Percentiles rank a stretch among this genome's conserved stretches.
These are phyloP conservation scores for Sphaerophoria taeniata DNA, from an alignment of 2,888 invertebrate genomes.

Conservation along the genomic window DNA sequence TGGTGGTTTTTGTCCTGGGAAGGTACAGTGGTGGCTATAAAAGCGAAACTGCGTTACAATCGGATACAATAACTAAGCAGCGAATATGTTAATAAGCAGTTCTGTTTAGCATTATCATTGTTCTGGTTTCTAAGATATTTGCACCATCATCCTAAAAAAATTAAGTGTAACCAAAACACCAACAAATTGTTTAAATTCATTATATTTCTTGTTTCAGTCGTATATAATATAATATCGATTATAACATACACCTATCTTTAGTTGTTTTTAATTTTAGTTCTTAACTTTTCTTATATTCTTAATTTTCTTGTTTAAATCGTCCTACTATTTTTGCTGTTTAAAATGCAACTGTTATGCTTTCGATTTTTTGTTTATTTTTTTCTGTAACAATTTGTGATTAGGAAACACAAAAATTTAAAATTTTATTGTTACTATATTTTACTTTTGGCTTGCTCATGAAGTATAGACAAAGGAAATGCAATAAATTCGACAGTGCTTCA, in stretches of 20 bases:
- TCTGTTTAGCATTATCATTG: too few species aligned
- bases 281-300: conserved; percentile 37
- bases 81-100: too few species aligned
- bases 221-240: conserved; percentile 72
- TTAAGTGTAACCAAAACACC: too few species aligned
- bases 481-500: conserved; percentile 59
- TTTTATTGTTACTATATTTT: neutral
- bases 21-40: too few species aligned
- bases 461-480: conserved; percentile 24
- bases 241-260: conserved; percentile 63
- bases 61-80: too few species aligned
- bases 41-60: too few species aligned
- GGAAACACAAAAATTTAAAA: conserved; percentile 30
- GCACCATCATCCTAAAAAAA: too few species aligned
- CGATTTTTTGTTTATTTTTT: conserved; percentile 22
- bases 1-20: too few species aligned
- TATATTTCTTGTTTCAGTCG: conserved; percentile 74
- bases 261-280: conserved; percentile 1
- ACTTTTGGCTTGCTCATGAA: neutral
- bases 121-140: too few species aligned
- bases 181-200: conserved; percentile 66
- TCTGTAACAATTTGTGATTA: conserved; percentile 35
- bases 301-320: conserved; percentile 60
- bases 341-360: conserved; percentile 31
- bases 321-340: conserved; percentile 63